Evolutionary conservation across 2,888 invertebrate species (phyloP).

Genomic region (Fabriciana adippe): DNA sequence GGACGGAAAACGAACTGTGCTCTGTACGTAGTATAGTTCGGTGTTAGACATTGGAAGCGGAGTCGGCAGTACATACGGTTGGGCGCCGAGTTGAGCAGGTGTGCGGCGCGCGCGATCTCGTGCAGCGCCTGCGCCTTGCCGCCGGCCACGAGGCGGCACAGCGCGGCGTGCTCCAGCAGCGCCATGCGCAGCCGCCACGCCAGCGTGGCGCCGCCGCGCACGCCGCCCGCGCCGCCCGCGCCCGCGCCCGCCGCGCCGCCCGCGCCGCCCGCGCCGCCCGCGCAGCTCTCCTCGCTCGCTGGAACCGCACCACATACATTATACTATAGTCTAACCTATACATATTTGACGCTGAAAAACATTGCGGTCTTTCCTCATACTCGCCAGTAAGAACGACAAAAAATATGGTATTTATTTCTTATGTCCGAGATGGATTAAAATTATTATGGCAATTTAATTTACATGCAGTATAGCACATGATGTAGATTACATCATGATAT

Average conservation of each 20-base stretch:
- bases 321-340: background rate
- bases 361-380: too few species aligned
- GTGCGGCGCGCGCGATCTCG: slow-evolving; percentile 82
- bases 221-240: slow-evolving; percentile 66
- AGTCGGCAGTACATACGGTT: slow-evolving; percentile 40
- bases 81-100: slow-evolving; percentile 52
- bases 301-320: background rate
- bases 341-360: slow-evolving; percentile 50
- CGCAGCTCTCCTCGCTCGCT: slow-evolving; percentile 84
- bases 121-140: slow-evolving; percentile 96
- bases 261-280: slow-evolving; percentile 61
- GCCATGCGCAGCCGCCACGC: slow-evolving; percentile 96
- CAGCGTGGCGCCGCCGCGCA: slow-evolving; percentile 58
- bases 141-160: slow-evolving; percentile 98
- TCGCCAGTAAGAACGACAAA: too few species aligned
- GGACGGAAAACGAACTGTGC: too few species aligned
- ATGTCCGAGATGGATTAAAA: too few species aligned
- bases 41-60: background rate
- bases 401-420: too few species aligned
- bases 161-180: slow-evolving; percentile 97
- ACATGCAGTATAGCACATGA: too few species aligned
- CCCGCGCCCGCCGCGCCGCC: slow-evolving; percentile 81
- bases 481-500: too few species aligned
- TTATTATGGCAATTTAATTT: too few species aligned
- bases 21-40: background rate